Evolutionary conservation across 2,797 vertebrate genomes (phyloP).

Genomic region (Danio aesculapii): DNA sequence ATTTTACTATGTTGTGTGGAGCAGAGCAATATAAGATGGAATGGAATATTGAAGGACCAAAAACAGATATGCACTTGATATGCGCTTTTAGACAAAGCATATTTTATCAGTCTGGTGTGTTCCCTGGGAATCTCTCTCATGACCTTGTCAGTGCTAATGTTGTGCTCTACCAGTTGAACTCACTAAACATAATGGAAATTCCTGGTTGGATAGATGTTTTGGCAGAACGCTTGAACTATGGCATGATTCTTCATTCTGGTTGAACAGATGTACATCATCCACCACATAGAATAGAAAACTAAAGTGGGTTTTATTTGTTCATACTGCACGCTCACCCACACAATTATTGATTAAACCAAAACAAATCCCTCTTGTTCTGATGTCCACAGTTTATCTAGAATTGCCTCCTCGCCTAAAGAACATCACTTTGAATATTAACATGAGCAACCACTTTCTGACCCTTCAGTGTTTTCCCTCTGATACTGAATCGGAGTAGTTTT

Average conservation of each 20-base stretch:
- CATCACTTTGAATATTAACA: constrained; percentile 42
- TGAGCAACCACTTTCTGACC: constrained; percentile 25
- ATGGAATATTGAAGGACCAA: background rate
- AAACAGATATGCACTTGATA: background rate
- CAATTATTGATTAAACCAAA: constrained; percentile 58
- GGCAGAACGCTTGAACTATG: background rate
- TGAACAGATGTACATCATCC: background rate
- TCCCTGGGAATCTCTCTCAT: background rate
- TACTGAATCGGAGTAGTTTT: background rate
- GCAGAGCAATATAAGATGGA: background rate
- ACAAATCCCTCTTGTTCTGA: constrained; percentile 18
- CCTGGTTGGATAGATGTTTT: constrained; percentile 18
- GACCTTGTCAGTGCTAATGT: background rate
- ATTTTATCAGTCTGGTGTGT: background rate
- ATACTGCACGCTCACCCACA: constrained; percentile 46
- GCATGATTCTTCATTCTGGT: background rate
- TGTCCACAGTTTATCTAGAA: constrained; percentile 16
- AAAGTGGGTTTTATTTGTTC: constrained; percentile 39
- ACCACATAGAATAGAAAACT: constrained; percentile 33
- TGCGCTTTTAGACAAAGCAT: constrained; percentile 1
- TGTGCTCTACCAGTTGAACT: background rate
- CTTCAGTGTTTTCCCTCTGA: constrained; percentile 9
- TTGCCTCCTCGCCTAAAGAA: background rate
- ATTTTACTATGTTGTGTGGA: too few relatives aligned
- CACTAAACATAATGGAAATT: background rate